These are phyloP conservation scores for Hoplodrina blanda DNA, from an alignment of 2,888 invertebrate species.

Conservation along the genomic window DNA sequence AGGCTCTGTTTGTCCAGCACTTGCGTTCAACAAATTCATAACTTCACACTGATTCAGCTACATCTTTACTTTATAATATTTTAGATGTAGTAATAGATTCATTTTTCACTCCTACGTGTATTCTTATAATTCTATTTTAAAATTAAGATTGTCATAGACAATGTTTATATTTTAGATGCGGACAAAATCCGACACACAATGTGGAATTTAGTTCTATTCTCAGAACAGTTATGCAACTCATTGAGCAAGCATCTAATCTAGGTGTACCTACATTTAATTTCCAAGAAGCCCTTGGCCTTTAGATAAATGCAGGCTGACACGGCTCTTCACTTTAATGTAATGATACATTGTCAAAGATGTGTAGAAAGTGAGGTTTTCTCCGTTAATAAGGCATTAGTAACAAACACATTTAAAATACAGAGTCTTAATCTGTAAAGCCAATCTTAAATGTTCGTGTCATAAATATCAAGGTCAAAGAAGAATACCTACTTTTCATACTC, in stretches of 20 bases:
- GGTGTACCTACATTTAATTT: constrained; percentile 33
- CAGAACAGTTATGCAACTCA: constrained; percentile 56
- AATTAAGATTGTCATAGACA: constrained; percentile 33
- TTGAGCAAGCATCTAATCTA: constrained; percentile 52
- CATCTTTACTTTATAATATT: constrained; percentile 14
- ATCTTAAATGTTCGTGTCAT: constrained; percentile 78
- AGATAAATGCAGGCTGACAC: constrained; percentile 16
- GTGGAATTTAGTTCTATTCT: constrained; percentile 50
- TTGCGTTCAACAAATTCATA: constrained; percentile 64
- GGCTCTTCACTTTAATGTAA: not conserved
- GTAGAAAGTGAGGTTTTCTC: constrained; percentile 37
- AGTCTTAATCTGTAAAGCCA: constrained; percentile 68
- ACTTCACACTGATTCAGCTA: constrained; percentile 60
- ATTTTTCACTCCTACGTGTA: constrained; percentile 38
- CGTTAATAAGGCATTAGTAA: constrained; percentile 31
- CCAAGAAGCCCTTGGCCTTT: constrained; percentile 44
- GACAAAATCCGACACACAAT: constrained; percentile 41
- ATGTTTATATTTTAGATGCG: constrained; percentile 40
- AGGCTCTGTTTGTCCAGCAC: constrained; percentile 71
- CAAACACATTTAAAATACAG: constrained; percentile 57
- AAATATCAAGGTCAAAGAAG: constrained; percentile 81
- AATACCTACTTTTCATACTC: constrained; percentile 75
- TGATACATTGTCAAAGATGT: not conserved
- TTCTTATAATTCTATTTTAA: constrained; percentile 42
- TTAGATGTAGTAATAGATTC: constrained; percentile 16